Conservation (phyloP, 1,140 invertebrate genomes). For the Diachasmimorpha longicaudata region DNA sequence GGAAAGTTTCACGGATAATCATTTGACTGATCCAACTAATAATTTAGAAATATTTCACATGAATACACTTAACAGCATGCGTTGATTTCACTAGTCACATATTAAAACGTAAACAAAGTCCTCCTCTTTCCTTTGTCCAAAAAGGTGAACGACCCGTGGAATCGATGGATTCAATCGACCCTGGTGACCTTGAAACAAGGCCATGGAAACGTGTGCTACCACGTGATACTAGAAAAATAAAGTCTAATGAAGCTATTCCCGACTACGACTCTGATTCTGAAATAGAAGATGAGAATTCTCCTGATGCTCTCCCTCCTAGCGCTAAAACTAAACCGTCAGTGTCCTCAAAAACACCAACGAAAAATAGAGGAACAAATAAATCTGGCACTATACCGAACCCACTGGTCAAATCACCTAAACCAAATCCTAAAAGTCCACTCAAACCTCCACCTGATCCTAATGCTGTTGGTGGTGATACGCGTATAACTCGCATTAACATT, state of each 20-base stretch:
- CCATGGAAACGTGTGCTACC: constrained; percentile 26
- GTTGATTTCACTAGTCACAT: neutral
- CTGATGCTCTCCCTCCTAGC: constrained; percentile 23
- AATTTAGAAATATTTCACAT: too few relatives aligned
- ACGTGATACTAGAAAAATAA: constrained; percentile 23
- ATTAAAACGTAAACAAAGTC: constrained; percentile 21
- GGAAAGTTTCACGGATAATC: too few relatives aligned
- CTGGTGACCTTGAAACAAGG: constrained; percentile 4
- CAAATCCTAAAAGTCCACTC: constrained; percentile 11
- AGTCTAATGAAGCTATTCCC: constrained; percentile 30
- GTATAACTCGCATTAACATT: neutral
- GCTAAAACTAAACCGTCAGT: neutral
- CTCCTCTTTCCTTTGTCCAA: constrained; percentile 28
- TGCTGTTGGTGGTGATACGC: neutral
- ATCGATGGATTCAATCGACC: constrained; percentile 8
- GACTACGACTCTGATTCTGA: constrained; percentile 12
- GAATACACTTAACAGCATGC: neutral
- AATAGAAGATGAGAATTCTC: constrained; percentile 10
- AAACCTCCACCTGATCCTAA: constrained; percentile 15
- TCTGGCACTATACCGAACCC: constrained; percentile 6
- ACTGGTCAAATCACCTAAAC: neutral
- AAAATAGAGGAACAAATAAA: constrained; percentile 11
- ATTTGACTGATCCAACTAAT: too few relatives aligned
- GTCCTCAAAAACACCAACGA: constrained; percentile 7
- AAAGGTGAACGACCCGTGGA: constrained; percentile 28